A percentile compares a stretch with the other conserved stretches of the same genome.
These are phyloP conservation scores for Cyprinodon diabolis DNA, from an alignment of 2,797 vertebrate genomes.

Conservation along the genomic window DNA sequence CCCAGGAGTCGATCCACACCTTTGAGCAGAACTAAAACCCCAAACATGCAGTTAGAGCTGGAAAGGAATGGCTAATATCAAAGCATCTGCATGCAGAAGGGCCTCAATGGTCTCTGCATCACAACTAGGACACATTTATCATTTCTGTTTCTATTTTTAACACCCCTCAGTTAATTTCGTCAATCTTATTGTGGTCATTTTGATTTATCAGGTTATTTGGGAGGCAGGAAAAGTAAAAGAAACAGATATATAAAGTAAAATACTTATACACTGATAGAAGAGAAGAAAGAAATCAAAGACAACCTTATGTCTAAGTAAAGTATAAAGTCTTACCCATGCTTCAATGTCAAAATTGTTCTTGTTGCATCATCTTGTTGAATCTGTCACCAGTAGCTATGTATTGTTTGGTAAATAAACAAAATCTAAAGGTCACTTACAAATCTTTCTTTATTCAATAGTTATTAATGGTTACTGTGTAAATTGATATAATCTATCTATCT, in stretches of 20 bases:
- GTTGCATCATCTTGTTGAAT: neutral
- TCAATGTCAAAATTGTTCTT: neutral
- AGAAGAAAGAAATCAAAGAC: too few species aligned
- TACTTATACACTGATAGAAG: neutral
- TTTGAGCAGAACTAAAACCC: neutral
- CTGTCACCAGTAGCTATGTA: neutral
- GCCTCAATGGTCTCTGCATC: neutral
- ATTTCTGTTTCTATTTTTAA: neutral
- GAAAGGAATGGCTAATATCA: neutral
- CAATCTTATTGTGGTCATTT: neutral
- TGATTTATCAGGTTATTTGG: neutral
- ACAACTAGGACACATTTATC: neutral
- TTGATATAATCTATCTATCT: neutral
- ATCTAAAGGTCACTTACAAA: neutral
- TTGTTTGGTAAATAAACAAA: slow-evolving; percentile 6
- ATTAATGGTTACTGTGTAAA: neutral
- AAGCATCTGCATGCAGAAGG: neutral
- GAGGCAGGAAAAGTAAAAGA: neutral
- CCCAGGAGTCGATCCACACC: neutral
- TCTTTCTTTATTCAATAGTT: slow-evolving; percentile 32
- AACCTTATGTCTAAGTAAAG: too few species aligned
- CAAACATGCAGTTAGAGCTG: neutral
- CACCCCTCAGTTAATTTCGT: neutral
- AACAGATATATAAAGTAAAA: neutral
- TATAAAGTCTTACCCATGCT: neutral